Evolutionary conservation across 2,797 vertebrate species (phyloP).

Genomic region (Rousettus madagascariensis): DNA sequence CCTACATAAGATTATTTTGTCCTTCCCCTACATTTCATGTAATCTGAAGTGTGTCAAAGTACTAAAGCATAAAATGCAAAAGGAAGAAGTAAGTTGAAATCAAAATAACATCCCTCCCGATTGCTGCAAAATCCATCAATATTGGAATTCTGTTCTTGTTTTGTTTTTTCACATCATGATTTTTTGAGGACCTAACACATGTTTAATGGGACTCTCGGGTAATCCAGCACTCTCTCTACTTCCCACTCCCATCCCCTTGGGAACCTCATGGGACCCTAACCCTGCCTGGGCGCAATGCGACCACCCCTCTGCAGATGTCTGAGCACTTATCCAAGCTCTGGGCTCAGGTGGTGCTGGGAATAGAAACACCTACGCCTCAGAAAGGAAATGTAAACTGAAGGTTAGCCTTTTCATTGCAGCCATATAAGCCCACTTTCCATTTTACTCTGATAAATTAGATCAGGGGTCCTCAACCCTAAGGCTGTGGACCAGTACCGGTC

Average conservation of each 20-base stretch:
- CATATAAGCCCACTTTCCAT: neutral
- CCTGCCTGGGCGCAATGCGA: neutral
- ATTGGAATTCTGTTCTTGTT: neutral
- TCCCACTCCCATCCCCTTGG: neutral
- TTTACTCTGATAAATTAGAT: too few species aligned
- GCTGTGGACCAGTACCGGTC: too few species aligned
- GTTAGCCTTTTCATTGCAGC: too few species aligned
- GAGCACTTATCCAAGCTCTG: neutral
- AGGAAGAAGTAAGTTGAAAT: neutral
- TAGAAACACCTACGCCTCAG: neutral
- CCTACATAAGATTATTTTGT: neutral
- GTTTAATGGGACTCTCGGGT: neutral
- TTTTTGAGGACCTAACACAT: neutral
- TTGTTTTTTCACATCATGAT: neutral
- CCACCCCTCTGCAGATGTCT: neutral
- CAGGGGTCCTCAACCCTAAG: too few species aligned
- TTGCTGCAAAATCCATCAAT: neutral
- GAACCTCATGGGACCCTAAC: neutral
- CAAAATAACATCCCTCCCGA: neutral
- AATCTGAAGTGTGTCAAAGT: neutral
- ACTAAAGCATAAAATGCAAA: neutral
- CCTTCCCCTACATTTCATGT: neutral
- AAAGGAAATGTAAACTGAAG: neutral
- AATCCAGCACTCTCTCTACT: neutral
- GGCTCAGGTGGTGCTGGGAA: neutral